These are phyloP conservation scores for Pinna nobilis DNA, from an alignment of 1,140 invertebrate genomes.

Conservation along the genomic window DNA sequence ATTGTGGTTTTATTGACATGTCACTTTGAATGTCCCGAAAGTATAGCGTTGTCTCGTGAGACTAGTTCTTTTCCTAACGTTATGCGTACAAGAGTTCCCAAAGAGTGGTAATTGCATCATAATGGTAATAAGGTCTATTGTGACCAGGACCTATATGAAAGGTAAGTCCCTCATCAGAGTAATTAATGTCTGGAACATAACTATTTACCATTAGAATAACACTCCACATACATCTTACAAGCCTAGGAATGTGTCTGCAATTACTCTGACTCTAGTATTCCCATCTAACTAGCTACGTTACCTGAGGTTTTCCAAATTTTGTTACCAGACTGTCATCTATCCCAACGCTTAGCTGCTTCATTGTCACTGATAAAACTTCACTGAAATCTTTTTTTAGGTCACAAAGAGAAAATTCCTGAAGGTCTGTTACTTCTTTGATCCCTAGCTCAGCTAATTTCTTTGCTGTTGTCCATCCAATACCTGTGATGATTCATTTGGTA, in stretches of 20 bases:
- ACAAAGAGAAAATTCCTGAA: constrained; percentile 42
- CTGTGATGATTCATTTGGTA: constrained; percentile 34
- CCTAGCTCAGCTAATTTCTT: constrained; percentile 53
- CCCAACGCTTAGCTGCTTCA: constrained; percentile 55
- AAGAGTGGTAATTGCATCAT: too few species aligned
- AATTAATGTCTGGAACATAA: neutral
- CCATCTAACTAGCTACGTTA: neutral
- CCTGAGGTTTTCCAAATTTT: constrained; percentile 60
- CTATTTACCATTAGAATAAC: neutral
- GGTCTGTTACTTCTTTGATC: constrained; percentile 48
- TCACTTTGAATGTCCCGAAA: too few species aligned
- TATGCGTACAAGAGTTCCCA: too few species aligned
- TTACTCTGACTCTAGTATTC: neutral
- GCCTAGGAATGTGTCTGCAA: neutral
- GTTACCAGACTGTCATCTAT: constrained; percentile 59
- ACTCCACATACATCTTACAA: neutral
- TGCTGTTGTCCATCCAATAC: constrained; percentile 54
- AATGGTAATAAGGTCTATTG: too few species aligned
- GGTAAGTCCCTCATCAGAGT: too few species aligned
- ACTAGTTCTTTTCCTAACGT: too few species aligned
- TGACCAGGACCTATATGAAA: too few species aligned
- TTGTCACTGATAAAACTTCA: constrained; percentile 24
- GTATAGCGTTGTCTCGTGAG: too few species aligned
- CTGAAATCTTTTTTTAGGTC: constrained; percentile 55
- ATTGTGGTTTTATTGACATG: too few species aligned